Conservation (phyloP, 2,888 invertebrate species). For the Nipponacmea schrenckii region DNA sequence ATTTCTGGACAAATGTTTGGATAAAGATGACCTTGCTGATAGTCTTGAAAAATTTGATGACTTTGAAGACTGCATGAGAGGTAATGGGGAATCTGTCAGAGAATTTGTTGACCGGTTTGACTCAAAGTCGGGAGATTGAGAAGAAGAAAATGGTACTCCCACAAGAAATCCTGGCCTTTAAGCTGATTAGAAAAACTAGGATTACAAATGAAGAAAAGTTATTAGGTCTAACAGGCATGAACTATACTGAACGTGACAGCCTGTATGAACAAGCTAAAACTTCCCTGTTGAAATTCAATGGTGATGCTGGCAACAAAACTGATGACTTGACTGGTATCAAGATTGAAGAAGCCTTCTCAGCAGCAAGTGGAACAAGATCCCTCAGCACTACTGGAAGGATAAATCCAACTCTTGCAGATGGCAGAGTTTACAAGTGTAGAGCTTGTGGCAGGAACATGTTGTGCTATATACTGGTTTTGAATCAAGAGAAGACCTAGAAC, state of each 20-base stretch:
- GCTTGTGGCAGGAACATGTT: background rate
- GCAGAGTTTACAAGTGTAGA: background rate
- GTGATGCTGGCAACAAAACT: background rate
- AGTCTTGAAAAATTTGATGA: conserved; percentile 37
- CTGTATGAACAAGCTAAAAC: conserved; percentile 23
- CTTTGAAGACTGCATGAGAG: conserved; percentile 29
- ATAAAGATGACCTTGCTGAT: conserved; percentile 37
- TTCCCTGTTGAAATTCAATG: conserved; percentile 25
- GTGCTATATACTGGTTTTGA: too few relatives aligned
- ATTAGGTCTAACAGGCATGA: conserved; percentile 24
- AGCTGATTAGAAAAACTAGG: conserved; percentile 30
- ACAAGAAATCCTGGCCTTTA: conserved; percentile 34
- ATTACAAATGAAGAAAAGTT: conserved; percentile 31
- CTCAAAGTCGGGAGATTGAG: conserved; percentile 25
- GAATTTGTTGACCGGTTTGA: conserved; percentile 22
- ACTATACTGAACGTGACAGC: conserved; percentile 24
- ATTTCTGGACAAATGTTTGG: conserved; percentile 36
- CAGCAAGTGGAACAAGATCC: too few relatives aligned
- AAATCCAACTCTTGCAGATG: background rate
- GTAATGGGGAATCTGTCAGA: conserved; percentile 26
- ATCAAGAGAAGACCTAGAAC: background rate
- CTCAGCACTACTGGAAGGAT: background rate
- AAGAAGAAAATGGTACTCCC: conserved; percentile 38
- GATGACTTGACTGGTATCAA: too few relatives aligned
- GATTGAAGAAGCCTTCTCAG: too few relatives aligned